Evolutionary conservation across 2,888 invertebrate species (phyloP), one percentile per base, ranked within the genome.

Genomic region (Automeris io): DNA sequence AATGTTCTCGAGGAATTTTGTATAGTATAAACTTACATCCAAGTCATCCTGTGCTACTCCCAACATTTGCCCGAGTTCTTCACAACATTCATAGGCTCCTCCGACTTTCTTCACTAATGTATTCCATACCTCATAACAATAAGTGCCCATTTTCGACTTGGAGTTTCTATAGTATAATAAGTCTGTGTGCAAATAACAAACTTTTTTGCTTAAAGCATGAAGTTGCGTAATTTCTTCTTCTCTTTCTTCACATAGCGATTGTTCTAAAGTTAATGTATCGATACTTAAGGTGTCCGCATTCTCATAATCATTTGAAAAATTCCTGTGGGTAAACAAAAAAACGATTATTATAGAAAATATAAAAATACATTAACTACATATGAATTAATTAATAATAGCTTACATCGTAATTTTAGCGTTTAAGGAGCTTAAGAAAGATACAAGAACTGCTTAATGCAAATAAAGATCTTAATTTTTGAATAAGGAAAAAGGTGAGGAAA

Each of bases 91-190:
- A 2, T 69, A 71, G 8, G 78, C 68, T 2, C 85, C 83, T 16
- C 83, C 83, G 3, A 85, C 60, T 54, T 67, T 72, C 41, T 75
- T 82, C 3, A 86, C 61, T 11, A 85, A 46, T 1, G 61, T 71
- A 45, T 63, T 72, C 85, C 85, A 85, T 21, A 75, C 70, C 41
- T 81, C 75, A 45, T 78, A 79, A 44, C 83, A 82, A 5, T 67
- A 66, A 34, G 60, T 38, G 18, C 85, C 83, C 51, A 75, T 69
- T 23, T 73, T 68, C 4, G 81, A 69, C 41, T 76, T 76, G 1
- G 70, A 49, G 47, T 83, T 74, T 22, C 85, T 64, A 45, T 82
- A 85, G 45, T 82, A 86, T 12, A 86, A 46, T 35, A 85, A 49
- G 51, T 76, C 76, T 33, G 80, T 70, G 42, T 85, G 85, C 4